Evolutionary conservation across 2,888 invertebrate genomes (phyloP), one percentile per base, ranked within the genome.

Genomic region (Parnassius mnemosyne): DNA sequence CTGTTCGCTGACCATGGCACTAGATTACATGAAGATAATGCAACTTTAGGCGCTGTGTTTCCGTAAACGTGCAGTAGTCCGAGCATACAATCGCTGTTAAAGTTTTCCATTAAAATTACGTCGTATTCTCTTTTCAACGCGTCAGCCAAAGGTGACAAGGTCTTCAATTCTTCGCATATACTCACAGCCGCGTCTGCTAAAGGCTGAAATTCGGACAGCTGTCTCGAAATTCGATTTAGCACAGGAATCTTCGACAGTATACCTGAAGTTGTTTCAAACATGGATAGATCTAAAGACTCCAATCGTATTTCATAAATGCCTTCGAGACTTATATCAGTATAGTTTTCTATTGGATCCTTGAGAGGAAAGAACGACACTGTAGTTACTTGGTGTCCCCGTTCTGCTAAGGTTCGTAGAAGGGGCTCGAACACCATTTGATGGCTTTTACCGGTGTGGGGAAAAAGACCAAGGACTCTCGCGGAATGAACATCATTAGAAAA

Each of bases 361-460:
- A 83, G 68, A 0, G 94, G 94, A 74, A 93, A 94, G 77, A 92
- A 92, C 0, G 93, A 93, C 3, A 93, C 83, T 1, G 94, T 92
- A 12, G 94, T 94, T 3, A 94, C 74, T 51, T 94, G 86, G 72
- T 94, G 94, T 1, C 94, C 94, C 53, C 92, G 86, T 25, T 84
- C 82, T 0, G 92, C 93, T 57, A 95, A 77, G 50, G 86, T 89
- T 57, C 84, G 85, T 9, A 94, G 73, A 3, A 94, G 78, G 0
- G 92, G 92, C 54, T 92, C 88, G 74, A 93, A 94, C 0, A 94
- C 93, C 76, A 92, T 88, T 69, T 93, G 94, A 70, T 95, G 95
- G 69, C 94, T 94, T 64, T 92, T 92, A 0, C 93, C 93, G 0
- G 91, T 86, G 71, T 94, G 92, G 0, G 93, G 92, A 71, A 94